Conservation (phyloP, 2,797 vertebrate species). For the Danio albolineatus region DNA sequence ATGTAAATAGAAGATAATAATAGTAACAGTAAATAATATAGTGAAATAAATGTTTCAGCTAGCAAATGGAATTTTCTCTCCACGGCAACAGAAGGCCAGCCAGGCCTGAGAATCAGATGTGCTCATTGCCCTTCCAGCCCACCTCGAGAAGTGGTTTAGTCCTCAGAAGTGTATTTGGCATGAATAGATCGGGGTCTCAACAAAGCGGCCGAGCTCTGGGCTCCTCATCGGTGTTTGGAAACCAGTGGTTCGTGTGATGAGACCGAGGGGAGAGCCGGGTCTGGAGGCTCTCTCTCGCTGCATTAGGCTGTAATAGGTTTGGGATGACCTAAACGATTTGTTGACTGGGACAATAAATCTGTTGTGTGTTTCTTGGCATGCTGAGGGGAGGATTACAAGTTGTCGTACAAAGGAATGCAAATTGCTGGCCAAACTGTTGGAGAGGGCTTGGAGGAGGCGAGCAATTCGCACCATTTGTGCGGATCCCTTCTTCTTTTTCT, state of each 20-base stretch:
- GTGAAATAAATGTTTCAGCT: not conserved
- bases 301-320: conserved; percentile 86
- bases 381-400: conserved; percentile 85
- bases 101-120: conserved; percentile 64
- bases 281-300: conserved; percentile 71
- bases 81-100: conserved; percentile 58
- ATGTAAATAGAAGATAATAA: no score
- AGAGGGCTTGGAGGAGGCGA: conserved; percentile 80
- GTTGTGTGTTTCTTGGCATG: conserved; percentile 84
- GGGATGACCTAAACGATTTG: conserved; percentile 92
- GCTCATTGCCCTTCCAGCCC: conserved; percentile 61
- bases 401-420: conserved; percentile 87
- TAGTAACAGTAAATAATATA: no score
- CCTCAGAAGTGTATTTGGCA: conserved; percentile 65
- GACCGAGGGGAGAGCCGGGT: conserved; percentile 65
- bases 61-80: conserved; percentile 57
- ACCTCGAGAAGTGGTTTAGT: conserved; percentile 60
- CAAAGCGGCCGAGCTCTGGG: conserved; percentile 65
- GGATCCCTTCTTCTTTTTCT: conserved; percentile 71
- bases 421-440: conserved; percentile 83
- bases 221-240: conserved; percentile 70
- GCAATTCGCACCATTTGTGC: conserved; percentile 79
- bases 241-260: conserved; percentile 73
- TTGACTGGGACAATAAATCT: conserved; percentile 94
- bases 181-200: conserved; percentile 71